A percentile compares a stretch with the other conserved stretches of the same genome.
Conservation (phyloP, 92 coral and sea anemone genomes). For the Meandrina meandrites region DNA sequence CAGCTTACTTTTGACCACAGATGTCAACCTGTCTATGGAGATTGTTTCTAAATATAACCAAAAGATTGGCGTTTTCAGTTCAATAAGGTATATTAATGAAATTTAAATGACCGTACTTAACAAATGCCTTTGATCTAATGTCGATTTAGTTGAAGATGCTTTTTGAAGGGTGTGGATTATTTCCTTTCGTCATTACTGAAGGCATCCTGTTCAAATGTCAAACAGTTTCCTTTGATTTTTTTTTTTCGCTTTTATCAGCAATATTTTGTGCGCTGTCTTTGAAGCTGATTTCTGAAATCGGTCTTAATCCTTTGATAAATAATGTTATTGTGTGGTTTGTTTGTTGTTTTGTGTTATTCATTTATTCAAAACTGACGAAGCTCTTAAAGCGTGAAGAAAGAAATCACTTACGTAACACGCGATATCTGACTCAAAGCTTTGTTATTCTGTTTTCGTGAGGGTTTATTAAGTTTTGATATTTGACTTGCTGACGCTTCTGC, state of each 20-base stretch:
- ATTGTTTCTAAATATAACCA: not conserved
- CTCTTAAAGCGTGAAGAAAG: not conserved
- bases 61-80: slow-evolving; percentile 3
- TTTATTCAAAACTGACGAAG: not conserved
- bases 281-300: not conserved
- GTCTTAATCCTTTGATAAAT: not conserved
- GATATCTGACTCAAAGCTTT: not conserved
- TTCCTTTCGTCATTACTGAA: not conserved
- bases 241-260: not conserved
- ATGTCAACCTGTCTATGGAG: slow-evolving; percentile 1
- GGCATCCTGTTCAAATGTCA: not conserved
- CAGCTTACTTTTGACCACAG: slow-evolving; percentile 4
- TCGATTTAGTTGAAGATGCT: not conserved
- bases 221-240: not conserved
- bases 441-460: not conserved
- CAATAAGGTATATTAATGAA: not conserved
- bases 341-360: not conserved
- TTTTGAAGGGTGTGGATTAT: not conserved
- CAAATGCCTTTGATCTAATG: not conserved
- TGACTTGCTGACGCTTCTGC: not conserved
- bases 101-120: not conserved
- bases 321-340: not conserved
- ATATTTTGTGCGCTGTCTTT: not conserved
- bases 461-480: not conserved
- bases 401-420: not conserved